These are phyloP conservation scores for Calliscelio sp. DNA, from an alignment of 2,888 invertebrate species.

Conservation along the genomic window DNA sequence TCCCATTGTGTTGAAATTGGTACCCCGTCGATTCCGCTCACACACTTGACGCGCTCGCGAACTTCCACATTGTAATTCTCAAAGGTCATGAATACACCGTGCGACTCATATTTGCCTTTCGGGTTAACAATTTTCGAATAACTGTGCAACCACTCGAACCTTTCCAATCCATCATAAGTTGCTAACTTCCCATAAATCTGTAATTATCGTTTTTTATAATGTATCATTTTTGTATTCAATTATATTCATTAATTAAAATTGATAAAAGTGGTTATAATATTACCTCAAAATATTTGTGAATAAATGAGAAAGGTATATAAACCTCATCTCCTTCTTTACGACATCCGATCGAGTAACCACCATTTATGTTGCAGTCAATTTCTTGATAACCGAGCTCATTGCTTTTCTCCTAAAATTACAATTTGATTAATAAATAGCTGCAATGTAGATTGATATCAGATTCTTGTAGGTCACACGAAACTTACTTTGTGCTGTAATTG, in stretches of 20 bases:
- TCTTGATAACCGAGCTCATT: slow-evolving; percentile 88
- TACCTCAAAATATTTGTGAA: slow-evolving; percentile 97
- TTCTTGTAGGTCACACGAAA: slow-evolving; percentile 2
- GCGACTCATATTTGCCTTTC: slow-evolving; percentile 94
- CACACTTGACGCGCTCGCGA: slow-evolving; percentile 97
- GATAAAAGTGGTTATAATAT: not conserved
- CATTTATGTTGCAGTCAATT: slow-evolving; percentile 96
- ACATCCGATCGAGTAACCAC: slow-evolving; percentile 93
- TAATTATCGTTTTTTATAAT: slow-evolving; percentile 43
- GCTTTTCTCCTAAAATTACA: slow-evolving; percentile 79
- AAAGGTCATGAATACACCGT: slow-evolving; percentile 98
- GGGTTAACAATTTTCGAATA: slow-evolving; percentile 96
- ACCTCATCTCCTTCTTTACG: slow-evolving; percentile 94
- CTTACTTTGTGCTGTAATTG: slow-evolving; percentile 83
- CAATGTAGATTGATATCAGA: not conserved
- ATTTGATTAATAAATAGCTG: not conserved
- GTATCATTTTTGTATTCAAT: not conserved
- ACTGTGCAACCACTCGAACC: slow-evolving; percentile 98
- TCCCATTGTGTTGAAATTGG: slow-evolving; percentile 99
- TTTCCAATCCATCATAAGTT: slow-evolving; percentile 90
- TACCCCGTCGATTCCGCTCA: slow-evolving; percentile 97
- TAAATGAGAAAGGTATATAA: slow-evolving; percentile 96
- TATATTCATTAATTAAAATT: too few species aligned
- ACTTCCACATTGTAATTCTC: slow-evolving; percentile 99
- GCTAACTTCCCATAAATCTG: slow-evolving; percentile 95